Evolutionary conservation across 2,797 vertebrate species (phyloP).

Genomic region (Tarsius wallacei): DNA sequence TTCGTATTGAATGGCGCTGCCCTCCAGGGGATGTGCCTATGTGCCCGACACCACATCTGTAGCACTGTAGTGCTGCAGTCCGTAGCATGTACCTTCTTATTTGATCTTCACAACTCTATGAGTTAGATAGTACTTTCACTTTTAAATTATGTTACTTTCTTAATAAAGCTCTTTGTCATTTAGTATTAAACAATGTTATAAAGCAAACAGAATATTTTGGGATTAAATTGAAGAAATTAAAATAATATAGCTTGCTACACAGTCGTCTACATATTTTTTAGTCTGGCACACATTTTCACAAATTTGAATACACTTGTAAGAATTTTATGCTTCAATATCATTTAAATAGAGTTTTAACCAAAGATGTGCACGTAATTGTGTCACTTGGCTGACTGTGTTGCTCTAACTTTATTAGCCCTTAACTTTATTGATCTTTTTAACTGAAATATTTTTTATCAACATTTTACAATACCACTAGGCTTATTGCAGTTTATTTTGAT

Average conservation of each 20-base stretch:
- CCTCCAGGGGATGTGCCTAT: background rate
- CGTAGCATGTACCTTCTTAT: background rate
- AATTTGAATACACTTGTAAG: background rate
- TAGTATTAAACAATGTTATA: background rate
- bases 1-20: fast-evolving
- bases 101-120: background rate
- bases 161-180: background rate
- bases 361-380: background rate
- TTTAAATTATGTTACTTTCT: background rate
- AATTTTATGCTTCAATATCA: background rate
- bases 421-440: constrained; percentile 11
- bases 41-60: fast-evolving
- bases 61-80: too few species aligned
- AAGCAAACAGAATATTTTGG: background rate
- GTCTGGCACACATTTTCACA: background rate
- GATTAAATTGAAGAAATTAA: background rate
- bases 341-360: background rate
- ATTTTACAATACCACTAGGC: background rate
- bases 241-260: background rate
- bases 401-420: background rate
- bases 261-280: background rate
- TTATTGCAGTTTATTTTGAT: background rate
- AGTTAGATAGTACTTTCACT: background rate
- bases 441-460: constrained; percentile 26
- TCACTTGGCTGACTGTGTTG: background rate